Evolutionary conservation across 2,113 vertebrate genomes (phyloP).

Genomic region (Grammomys dolichurus): DNA sequence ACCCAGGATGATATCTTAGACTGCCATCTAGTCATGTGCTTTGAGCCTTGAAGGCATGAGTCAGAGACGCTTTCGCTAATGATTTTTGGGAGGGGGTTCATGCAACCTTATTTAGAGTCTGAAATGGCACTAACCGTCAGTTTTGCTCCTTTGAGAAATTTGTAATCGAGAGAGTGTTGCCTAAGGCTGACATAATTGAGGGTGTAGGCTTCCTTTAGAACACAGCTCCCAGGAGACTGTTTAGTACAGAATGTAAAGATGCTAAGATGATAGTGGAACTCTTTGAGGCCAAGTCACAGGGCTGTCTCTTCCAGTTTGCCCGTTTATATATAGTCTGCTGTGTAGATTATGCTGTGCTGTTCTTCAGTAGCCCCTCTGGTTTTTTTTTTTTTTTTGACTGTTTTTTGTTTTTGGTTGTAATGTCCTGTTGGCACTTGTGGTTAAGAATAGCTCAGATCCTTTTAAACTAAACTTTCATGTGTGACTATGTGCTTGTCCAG

Average conservation of each 20-base stretch:
- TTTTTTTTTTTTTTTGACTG: background rate
- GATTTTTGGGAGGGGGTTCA: background rate
- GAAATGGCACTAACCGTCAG: slow-evolving; percentile 22
- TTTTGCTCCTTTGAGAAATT: slow-evolving; percentile 53
- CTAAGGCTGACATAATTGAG: slow-evolving; percentile 67
- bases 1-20: slow-evolving; percentile 54
- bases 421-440: slow-evolving; percentile 31
- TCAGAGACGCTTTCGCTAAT: slow-evolving; percentile 40
- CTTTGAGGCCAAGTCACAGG: slow-evolving; percentile 33
- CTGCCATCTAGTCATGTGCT: slow-evolving; percentile 54
- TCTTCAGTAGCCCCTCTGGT: background rate
- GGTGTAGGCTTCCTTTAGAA: slow-evolving; percentile 64
- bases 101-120: slow-evolving; percentile 45
- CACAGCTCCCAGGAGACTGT: slow-evolving; percentile 60
- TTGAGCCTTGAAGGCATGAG: slow-evolving; percentile 65
- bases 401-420: background rate
- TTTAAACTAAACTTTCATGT: slow-evolving; percentile 1
- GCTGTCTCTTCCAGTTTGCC: background rate
- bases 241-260: slow-evolving; percentile 52
- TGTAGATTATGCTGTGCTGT: background rate
- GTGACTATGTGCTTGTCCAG: slow-evolving; percentile 1
- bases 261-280: slow-evolving; percentile 56
- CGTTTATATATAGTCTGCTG: background rate
- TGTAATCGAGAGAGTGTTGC: slow-evolving; percentile 43
- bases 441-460: slow-evolving; percentile 44